A percentile compares a stretch with the other conserved stretches of the same genome.
These are phyloP conservation scores for Dromaius novaehollandiae DNA, from an alignment of 2,113 vertebrate species.

Conservation along the genomic window DNA sequence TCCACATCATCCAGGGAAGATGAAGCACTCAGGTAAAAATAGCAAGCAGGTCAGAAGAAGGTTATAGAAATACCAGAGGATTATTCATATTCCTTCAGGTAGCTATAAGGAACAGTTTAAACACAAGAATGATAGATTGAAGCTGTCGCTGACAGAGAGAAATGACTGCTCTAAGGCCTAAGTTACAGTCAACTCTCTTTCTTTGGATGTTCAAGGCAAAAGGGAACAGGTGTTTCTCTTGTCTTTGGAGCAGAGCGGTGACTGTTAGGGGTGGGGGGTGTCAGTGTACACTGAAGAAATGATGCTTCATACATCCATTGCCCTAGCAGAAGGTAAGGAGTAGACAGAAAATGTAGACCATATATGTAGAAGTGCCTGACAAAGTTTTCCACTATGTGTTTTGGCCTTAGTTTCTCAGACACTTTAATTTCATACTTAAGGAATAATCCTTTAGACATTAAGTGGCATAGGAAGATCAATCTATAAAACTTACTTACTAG, in stretches of 20 bases:
- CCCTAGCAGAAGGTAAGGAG: not conserved
- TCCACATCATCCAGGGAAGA: not conserved
- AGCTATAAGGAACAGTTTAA: not conserved
- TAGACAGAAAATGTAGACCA: not conserved
- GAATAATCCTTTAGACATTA: not conserved
- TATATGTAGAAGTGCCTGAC: not conserved
- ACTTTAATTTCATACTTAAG: not conserved
- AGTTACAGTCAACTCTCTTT: not conserved
- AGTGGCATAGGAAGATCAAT: constrained; percentile 1
- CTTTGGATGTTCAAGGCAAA: not conserved
- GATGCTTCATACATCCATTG: not conserved
- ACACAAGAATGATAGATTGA: not conserved
- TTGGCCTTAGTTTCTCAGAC: constrained; percentile 1
- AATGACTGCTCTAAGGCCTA: not conserved
- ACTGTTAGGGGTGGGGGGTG: not conserved
- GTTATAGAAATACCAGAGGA: not conserved
- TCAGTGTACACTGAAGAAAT: not conserved
- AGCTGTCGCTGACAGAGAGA: not conserved
- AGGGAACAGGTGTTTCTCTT: not conserved
- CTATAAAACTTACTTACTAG: constrained; percentile 4
- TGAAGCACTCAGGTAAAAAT: not conserved
- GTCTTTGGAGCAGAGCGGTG: not conserved
- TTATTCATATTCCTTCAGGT: constrained; percentile 14
- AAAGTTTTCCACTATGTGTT: not conserved
- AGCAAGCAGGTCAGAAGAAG: not conserved